Base-by-base conservation (phyloP, 1,140 invertebrate species). In the Diuraphis noxia region DNA sequence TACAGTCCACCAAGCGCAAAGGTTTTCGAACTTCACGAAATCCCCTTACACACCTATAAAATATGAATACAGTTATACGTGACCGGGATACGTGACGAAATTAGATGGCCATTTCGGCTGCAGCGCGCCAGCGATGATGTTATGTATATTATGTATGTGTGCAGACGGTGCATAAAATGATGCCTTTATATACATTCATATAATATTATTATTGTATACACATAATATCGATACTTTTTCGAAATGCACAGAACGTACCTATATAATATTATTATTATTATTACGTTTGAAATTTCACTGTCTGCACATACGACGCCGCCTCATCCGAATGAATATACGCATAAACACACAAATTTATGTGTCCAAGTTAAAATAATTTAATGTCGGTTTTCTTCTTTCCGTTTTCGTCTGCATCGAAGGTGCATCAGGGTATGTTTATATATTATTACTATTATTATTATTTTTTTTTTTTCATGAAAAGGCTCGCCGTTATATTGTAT, bases 31-130 rank as follows among this genome's bases (percentile, higher is more conserved):
- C 85, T 86, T 23, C 19, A n/a, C n/a, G 34, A 43, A 85, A 23
- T 23, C 40, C 84, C 25, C 56, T 43, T 23, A 19, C 46, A 25
- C 46, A 6, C 41, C 88, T 10, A 46, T 90, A 90, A 90, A 90
- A 79, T 90, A 90, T 90, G 88, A 90, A 79, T 79, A 90, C 88
- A 25, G n/a, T 25, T 4, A 1, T 88, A 90, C 88, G 88, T 90
- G 88, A 90, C 72, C 2, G 10, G 88, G 34, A 36, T 90, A 77
- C 38, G n/a, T n/a, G 88, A 34, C 40, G 63, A 21, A 77, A n/a
- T 79, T n/a, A 72, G 72, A 77, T n/a, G 40, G 72, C 40, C 21
- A 43, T 90, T 90, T 72, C 13, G 21, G 30, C 43, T 36, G 9
- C 85, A n/a, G 8, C 84, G 21, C 19, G 19, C 36, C n/a, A n/a